Conservation (phyloP, 2,113 vertebrate species). For the Cynopterus brachyotis region DNA sequence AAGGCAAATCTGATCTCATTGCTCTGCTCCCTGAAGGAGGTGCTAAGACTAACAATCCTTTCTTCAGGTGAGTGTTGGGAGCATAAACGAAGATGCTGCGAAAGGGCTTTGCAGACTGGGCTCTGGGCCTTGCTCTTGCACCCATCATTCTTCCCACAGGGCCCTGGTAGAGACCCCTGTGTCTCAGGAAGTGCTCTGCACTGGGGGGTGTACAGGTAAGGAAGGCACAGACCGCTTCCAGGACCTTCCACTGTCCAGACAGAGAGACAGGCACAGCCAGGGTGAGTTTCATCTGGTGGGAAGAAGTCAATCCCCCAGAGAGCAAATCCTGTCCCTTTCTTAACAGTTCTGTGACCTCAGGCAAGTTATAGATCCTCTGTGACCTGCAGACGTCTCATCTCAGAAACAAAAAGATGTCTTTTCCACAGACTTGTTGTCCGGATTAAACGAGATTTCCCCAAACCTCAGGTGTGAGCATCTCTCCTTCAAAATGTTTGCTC, state of each 20-base stretch:
- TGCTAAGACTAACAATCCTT: background rate
- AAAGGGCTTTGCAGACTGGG: background rate
- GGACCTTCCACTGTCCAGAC: background rate
- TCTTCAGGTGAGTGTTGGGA: background rate
- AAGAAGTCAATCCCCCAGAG: background rate
- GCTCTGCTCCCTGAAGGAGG: background rate
- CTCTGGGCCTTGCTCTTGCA: accelerated
- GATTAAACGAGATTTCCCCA: background rate
- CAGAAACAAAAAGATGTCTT: background rate
- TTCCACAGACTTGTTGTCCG: background rate
- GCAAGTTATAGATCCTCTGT: background rate
- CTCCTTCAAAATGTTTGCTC: background rate
- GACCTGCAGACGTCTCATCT: background rate
- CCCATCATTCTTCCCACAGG: background rate
- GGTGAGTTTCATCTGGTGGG: background rate
- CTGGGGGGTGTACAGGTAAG: accelerated
- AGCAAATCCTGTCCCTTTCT: background rate
- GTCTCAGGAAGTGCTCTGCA: accelerated
- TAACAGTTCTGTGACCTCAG: background rate
- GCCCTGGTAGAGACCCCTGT: background rate
- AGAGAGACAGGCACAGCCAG: no score
- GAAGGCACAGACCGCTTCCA: background rate
- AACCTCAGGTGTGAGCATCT: background rate
- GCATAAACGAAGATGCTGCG: background rate
- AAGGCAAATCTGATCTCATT: background rate